Evolutionary conservation across 2,888 invertebrate genomes (phyloP), one percentile per base, ranked within the genome.

Genomic region (Tenthredo amoena): DNA sequence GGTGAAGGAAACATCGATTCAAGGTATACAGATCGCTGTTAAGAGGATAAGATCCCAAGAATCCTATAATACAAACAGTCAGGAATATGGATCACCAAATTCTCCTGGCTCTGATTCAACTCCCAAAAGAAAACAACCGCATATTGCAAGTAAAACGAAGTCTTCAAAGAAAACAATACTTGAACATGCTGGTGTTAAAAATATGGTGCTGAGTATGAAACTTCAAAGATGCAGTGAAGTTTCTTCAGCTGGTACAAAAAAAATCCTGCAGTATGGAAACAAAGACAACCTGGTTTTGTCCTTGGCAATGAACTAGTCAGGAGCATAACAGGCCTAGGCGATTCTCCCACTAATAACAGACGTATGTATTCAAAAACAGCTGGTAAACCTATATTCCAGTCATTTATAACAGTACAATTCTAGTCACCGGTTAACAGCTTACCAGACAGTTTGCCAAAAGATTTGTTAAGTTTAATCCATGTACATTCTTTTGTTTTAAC

Each of bases 361-460:
- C n/a, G n/a, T 77, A 77, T 18, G 31, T 26, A 76, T 76, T 76
- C 26, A 9, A 37, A 71, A 71, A n/a, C 43, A 43, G 10, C n/a
- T 1, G 37, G 18, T 43, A n/a, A n/a, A n/a, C n/a, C n/a, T n/a
- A n/a, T n/a, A n/a, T n/a, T n/a, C 37, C 3, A 40, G 34, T 71
- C n/a, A 34, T 37, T 37, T 40, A 65, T 65, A 21, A 40, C 40
- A 40, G 40, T 10, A 26, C 15, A 47, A 47, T 47, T 47, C 15
- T 15, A 21, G n/a, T n/a, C n/a, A n/a, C n/a, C n/a, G n/a, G n/a
- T n/a, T n/a, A n/a, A n/a, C n/a, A n/a, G n/a, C n/a, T n/a, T n/a
- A n/a, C n/a, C n/a, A n/a, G n/a, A n/a, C n/a, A n/a, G n/a, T n/a
- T n/a, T n/a, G n/a, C n/a, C n/a, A n/a, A n/a, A n/a, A 21, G 47